These are phyloP conservation scores for Zosterops borbonicus DNA, from an alignment of 2,113 vertebrate genomes.

Conservation along the genomic window DNA sequence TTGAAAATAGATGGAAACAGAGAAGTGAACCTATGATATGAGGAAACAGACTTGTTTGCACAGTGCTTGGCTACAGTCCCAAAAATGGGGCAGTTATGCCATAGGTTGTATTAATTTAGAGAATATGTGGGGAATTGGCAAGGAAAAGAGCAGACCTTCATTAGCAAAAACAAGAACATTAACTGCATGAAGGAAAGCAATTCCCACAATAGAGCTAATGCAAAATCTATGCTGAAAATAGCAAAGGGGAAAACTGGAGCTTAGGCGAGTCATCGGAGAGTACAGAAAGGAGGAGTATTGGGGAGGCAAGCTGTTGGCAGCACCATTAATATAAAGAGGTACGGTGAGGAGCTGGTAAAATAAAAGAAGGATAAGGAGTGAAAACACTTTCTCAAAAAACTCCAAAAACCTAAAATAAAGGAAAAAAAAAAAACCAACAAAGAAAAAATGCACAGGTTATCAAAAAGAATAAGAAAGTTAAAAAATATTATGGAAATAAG, in stretches of 20 bases:
- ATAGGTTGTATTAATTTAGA: not conserved
- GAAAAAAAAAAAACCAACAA: not conserved
- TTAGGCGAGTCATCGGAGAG: not conserved
- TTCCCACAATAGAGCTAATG: constrained; percentile 3
- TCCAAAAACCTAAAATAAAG: not conserved
- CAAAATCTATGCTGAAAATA: not conserved
- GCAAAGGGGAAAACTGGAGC: not conserved
- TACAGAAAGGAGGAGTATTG: not conserved
- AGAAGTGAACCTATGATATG: not conserved
- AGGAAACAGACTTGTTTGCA: constrained; percentile 3
- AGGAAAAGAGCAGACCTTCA: not conserved
- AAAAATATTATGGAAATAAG: constrained; percentile 39
- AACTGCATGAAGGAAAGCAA: constrained; percentile 35
- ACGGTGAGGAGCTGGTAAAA: not conserved
- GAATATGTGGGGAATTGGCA: not conserved
- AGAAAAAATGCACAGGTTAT: not conserved
- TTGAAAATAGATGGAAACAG: constrained; percentile 9
- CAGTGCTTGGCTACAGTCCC: not conserved
- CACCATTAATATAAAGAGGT: not conserved
- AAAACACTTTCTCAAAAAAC: not conserved
- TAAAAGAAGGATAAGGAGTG: not conserved
- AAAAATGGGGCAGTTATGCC: not conserved
- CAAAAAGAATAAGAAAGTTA: constrained; percentile 27
- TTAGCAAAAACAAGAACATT: not conserved
- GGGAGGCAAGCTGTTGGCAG: not conserved